Evolutionary conservation across 2,113 vertebrate species (phyloP).

Genomic region (Benitochromis conjunctus): DNA sequence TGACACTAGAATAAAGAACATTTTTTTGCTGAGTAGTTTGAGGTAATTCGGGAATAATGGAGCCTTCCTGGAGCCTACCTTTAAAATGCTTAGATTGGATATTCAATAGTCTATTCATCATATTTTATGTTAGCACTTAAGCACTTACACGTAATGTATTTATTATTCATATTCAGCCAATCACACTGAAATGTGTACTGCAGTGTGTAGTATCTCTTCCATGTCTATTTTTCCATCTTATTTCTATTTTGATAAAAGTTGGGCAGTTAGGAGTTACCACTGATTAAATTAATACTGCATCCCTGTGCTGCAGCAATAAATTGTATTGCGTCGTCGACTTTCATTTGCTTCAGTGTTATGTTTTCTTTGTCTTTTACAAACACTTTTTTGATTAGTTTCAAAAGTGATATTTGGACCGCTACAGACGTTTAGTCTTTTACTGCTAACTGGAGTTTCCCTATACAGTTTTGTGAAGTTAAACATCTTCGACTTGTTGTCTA

Average conservation of each 20-base stretch:
- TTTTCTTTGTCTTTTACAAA: not conserved
- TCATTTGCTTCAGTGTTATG: not conserved
- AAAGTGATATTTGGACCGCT: not conserved
- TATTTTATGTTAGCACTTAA: slow-evolving; percentile 26
- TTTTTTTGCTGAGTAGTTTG: not conserved
- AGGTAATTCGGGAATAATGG: slow-evolving; percentile 19
- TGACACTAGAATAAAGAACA: slow-evolving; percentile 1
- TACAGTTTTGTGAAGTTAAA: not conserved
- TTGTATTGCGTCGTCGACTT: not conserved
- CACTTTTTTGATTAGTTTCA: not conserved
- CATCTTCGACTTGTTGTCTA: not conserved
- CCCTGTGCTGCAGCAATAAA: not conserved
- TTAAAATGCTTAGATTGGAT: slow-evolving; percentile 9
- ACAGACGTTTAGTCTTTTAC: not conserved
- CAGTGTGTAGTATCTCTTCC: not conserved
- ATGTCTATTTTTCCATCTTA: not conserved
- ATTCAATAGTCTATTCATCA: slow-evolving; percentile 45
- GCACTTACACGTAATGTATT: slow-evolving; percentile 21
- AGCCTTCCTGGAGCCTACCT: not conserved
- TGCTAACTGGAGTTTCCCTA: not conserved
- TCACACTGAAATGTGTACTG: not conserved
- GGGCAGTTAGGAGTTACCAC: not conserved
- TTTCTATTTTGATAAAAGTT: not conserved
- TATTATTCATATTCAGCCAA: slow-evolving; percentile 16
- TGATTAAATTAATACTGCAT: not conserved